Evolutionary conservation across 2,113 vertebrate genomes (phyloP), one percentile per base, ranked within the genome.

Genomic region (Nyctereutes procyonoides): DNA sequence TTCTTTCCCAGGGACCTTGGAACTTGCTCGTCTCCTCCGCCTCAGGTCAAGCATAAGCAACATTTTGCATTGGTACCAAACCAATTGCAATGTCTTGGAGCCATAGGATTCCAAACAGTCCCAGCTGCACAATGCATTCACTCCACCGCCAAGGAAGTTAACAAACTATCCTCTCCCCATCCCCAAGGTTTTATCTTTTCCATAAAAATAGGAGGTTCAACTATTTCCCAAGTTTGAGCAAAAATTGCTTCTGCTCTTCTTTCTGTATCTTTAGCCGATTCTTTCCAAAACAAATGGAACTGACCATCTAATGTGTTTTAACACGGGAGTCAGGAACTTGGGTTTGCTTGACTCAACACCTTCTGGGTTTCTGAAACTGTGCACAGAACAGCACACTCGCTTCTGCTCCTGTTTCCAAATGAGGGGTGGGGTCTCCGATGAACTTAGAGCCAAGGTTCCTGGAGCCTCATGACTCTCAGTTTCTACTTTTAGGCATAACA

Each of bases 381-480:
- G 7, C 60, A 62, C 9, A 22, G 58, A 51, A 12, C 12, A 4
- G 15, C 11, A 9, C 8, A 1, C n/a, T 26, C 22, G 3, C 3
- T 56, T 69, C 76, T 16, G 5, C 17, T 38, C 38, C 63, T 38
- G 19, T n/a, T 74, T 60, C 30, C 56, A 60, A 76, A 43, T 30
- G 30, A 22, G 1, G 3, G 38, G 13, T 62, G 1, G 63, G 2
- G 3, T 48, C 28, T 81, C 83, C 13, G 6, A 11, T 58, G 30
- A 26, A 56, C 26, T 63, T 60, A n/a, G 1, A 74, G 20, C 26
- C 35, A 20, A 62, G 16, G 32, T 8, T 8, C 15, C n/a, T 20
- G 3, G 2, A 15, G 56, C 43, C 26, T 77, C 19, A 14, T 20
- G 28, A 20, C 11, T 62, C 26, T 90, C n/a, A 90, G 2, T 73